Percentiles rank a stretch among this genome's conserved stretches.
These are phyloP conservation scores for Emydocephalus ijimae DNA, from an alignment of 2,113 vertebrate genomes.

Conservation along the genomic window DNA sequence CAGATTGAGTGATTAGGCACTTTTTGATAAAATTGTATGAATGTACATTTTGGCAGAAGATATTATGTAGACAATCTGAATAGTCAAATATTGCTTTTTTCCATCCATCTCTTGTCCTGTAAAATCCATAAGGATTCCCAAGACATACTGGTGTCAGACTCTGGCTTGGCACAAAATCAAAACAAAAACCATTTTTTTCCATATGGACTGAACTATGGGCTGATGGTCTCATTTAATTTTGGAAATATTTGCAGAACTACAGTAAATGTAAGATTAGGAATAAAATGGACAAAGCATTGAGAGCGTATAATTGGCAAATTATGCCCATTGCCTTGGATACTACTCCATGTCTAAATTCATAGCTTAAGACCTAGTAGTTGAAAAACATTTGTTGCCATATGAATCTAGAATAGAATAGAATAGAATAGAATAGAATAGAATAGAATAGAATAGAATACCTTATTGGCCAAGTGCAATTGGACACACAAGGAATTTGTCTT, in stretches of 20 bases:
- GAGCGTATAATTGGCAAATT: neutral
- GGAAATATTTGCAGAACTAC: neutral
- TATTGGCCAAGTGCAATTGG: no score
- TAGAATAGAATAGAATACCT: no score
- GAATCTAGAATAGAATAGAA: neutral
- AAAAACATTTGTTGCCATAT: neutral
- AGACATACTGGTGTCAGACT: neutral
- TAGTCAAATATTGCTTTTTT: neutral
- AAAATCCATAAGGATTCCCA: neutral
- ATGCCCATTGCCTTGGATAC: neutral
- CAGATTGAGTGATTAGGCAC: neutral
- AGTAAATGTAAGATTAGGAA: neutral
- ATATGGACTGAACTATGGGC: neutral
- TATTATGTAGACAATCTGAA: neutral
- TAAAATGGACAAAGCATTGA: neutral
- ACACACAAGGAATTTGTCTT: no score
- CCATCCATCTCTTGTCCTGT: neutral
- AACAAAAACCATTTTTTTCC: neutral
- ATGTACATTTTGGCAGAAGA: neutral
- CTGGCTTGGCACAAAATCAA: neutral
- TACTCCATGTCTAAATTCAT: neutral
- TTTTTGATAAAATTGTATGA: neutral
- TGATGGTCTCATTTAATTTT: neutral
- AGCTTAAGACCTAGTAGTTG: neutral
- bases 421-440: no score